These are phyloP conservation scores for Paramormyrops kingsleyae DNA, from an alignment of 2,113 vertebrate genomes.

Conservation along the genomic window DNA sequence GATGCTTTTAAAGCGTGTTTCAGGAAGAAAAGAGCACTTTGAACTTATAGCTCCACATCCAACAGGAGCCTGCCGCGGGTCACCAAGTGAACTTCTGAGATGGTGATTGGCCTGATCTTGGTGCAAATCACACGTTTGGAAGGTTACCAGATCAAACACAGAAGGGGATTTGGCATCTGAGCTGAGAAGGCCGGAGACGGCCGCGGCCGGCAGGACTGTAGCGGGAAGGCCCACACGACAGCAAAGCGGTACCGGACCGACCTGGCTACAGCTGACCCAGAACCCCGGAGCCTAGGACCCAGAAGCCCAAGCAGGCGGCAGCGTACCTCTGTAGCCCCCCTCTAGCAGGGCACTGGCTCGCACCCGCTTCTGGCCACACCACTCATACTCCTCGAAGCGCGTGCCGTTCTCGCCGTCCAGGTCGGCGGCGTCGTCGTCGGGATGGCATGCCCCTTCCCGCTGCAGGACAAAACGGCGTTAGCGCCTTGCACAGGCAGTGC, in stretches of 20 bases:
- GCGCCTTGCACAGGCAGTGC: background rate
- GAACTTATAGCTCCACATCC: conserved; percentile 5
- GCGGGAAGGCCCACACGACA: background rate
- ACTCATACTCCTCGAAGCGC: conserved; percentile 97
- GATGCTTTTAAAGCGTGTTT: conserved; percentile 11
- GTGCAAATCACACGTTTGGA: background rate
- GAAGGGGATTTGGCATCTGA: background rate
- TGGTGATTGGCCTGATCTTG: background rate
- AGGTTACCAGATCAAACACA: background rate
- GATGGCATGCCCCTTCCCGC: conserved; percentile 85
- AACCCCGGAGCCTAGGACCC: background rate
- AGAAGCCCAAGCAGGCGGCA: background rate
- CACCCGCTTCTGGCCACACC: conserved; percentile 98
- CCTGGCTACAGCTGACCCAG: background rate
- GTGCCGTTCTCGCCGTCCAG: conserved; percentile 88
- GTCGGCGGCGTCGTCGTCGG: conserved; percentile 90
- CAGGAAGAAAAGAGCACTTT: conserved; percentile 8
- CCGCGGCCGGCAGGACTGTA: background rate
- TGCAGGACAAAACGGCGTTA: conserved; percentile 51
- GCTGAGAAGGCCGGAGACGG: background rate
- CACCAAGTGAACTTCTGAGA: background rate
- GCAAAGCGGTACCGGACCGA: background rate
- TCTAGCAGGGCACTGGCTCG: conserved; percentile 91
- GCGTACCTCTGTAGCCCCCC: conserved; percentile 90
- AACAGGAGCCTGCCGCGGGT: background rate